Evolutionary conservation across 2,888 invertebrate species (phyloP).

Genomic region (Exephanes ischioxanthus): DNA sequence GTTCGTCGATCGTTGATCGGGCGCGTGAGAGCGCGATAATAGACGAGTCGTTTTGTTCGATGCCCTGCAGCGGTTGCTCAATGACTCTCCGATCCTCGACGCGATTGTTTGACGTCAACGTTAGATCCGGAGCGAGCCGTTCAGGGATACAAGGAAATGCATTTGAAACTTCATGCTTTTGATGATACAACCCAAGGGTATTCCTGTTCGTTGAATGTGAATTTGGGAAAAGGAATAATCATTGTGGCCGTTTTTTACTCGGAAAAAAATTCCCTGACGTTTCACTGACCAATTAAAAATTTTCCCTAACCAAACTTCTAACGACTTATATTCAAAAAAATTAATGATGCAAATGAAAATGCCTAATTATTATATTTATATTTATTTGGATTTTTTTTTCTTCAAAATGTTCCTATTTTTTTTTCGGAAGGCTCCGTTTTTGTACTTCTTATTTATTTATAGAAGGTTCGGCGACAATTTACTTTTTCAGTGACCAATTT

Average conservation of each 20-base stretch:
- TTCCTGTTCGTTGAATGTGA: neutral
- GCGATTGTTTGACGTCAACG: neutral
- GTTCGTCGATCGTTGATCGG: neutral
- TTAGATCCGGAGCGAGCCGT: neutral
- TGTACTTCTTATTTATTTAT: too few species aligned
- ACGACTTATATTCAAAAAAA: too few species aligned
- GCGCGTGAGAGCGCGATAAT: neutral
- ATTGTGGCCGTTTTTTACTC: too few species aligned
- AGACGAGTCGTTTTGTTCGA: conserved; percentile 1
- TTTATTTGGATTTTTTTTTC: too few species aligned
- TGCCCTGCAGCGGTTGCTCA: neutral
- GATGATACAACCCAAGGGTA: conserved; percentile 1
- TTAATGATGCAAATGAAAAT: too few species aligned
- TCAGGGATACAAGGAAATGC: neutral
- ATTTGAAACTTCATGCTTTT: neutral
- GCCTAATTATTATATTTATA: too few species aligned
- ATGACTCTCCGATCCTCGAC: neutral
- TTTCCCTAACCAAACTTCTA: too few species aligned
- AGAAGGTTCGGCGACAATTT: too few species aligned
- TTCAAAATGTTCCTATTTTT: too few species aligned
- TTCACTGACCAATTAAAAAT: too few species aligned
- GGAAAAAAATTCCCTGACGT: too few species aligned
- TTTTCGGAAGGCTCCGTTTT: too few species aligned
- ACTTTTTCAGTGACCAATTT: neutral
- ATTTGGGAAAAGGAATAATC: neutral